Conservation (phyloP, 2,797 vertebrate species). For the Momotus momota region DNA sequence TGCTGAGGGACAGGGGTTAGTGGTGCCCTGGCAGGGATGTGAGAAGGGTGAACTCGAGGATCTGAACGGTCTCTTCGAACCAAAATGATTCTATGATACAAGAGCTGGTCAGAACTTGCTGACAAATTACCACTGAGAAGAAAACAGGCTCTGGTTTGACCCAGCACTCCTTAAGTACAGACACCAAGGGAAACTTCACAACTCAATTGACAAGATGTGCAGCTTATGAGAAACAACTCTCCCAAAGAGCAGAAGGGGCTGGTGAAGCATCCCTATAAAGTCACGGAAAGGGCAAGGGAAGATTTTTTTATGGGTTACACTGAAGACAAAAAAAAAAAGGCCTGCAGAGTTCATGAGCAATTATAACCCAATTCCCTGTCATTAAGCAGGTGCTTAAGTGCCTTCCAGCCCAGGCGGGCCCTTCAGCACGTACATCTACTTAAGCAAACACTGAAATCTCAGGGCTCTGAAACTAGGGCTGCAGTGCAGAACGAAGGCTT, state of each 20-base stretch:
- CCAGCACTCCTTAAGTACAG: rapidly evolving
- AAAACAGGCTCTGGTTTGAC: not conserved
- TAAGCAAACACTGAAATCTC: not conserved
- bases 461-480: not conserved
- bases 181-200: not conserved
- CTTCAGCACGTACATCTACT: not conserved
- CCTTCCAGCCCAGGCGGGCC: not conserved
- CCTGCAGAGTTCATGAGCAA: rapidly evolving
- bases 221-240: not conserved
- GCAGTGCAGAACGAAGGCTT: not conserved
- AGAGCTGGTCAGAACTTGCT: not conserved
- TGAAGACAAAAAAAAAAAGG: not conserved
- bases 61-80: not conserved
- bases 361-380: not conserved
- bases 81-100: not conserved
- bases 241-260: not conserved
- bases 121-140: not conserved
- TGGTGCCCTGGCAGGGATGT: not conserved
- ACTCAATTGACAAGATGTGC: rapidly evolving
- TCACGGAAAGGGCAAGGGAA: not conserved
- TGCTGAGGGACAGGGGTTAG: not conserved
- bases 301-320: not conserved
- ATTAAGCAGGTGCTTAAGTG: not conserved
- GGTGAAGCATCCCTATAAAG: not conserved
- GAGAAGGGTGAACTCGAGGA: not conserved